Evolutionary conservation across 2,113 vertebrate genomes (phyloP).

Genomic region (Urocitellus parryii): DNA sequence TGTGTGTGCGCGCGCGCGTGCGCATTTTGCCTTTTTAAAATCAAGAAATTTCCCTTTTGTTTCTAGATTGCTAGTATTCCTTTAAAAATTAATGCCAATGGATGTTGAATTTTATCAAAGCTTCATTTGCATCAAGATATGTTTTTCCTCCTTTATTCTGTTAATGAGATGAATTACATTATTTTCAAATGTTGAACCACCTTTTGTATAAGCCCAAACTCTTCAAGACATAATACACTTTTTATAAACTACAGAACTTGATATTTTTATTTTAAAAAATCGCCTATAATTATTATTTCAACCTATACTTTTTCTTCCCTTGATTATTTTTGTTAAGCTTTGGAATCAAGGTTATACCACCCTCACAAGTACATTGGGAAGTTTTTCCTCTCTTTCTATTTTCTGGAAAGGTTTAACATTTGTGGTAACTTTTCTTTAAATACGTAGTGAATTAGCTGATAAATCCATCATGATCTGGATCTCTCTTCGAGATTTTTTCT

Average conservation of each 20-base stretch:
- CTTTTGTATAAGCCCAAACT: not conserved
- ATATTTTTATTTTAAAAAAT: not conserved
- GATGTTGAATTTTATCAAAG: not conserved
- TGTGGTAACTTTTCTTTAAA: not conserved
- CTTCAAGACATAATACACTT: not conserved
- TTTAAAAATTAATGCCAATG: not conserved
- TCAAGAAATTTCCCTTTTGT: not conserved
- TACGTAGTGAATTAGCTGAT: not conserved
- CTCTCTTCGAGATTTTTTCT: not conserved
- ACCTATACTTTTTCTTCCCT: not conserved
- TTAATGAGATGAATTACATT: conserved; percentile 1
- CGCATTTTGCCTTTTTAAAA: not conserved
- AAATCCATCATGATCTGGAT: not conserved
- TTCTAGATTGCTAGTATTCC: not conserved
- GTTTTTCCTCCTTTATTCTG: conserved; percentile 7
- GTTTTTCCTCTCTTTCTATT: not conserved
- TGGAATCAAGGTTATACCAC: not conserved
- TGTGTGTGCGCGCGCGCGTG: too few relatives aligned
- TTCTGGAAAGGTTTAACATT: not conserved
- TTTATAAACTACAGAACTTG: not conserved
- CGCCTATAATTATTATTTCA: not conserved
- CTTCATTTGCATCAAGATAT: conserved; percentile 3
- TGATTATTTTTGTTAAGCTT: not conserved
- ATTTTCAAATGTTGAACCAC: not conserved
- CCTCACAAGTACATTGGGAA: not conserved